phyloP scores from a whole-genome alignment of 2,888 invertebrate species.

The Noctua pronuba region DNA sequence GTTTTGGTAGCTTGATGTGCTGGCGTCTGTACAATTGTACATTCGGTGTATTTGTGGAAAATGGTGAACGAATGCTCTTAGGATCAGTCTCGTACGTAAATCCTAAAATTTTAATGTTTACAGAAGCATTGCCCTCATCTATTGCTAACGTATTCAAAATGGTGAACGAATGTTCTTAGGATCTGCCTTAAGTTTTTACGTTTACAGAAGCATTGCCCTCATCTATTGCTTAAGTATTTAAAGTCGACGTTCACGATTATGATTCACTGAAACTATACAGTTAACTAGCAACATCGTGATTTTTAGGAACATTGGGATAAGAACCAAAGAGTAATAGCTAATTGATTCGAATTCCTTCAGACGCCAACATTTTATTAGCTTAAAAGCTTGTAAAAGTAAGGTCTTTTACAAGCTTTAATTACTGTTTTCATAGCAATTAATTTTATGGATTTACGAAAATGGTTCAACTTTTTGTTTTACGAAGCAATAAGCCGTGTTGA shows the following conservation, averaged over 20 bases:
- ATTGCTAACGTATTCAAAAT: no score
- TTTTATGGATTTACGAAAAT: constrained; percentile 7
- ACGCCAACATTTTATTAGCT: background rate
- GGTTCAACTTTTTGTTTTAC: background rate
- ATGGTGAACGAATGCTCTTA: no score
- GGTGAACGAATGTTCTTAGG: no score
- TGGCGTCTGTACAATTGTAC: no score
- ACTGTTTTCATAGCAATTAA: background rate
- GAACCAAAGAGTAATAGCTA: background rate
- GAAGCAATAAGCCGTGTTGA: no score
- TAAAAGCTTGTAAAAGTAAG: background rate
- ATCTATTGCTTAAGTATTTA: background rate
- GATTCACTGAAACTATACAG: background rate
- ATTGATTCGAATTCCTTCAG: background rate
- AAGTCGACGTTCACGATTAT: background rate
- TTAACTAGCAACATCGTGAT: background rate
- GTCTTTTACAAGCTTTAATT: background rate
- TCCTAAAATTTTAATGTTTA: no score
- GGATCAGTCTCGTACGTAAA: no score
- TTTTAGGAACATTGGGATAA: background rate
- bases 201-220: no score
- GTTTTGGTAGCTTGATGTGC: no score
- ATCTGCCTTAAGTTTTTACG: no score
- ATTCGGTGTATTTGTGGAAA: no score
- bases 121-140: no score